phyloP scores from a whole-genome alignment of 2,888 invertebrate species.

The Pollenia labialis region DNA sequence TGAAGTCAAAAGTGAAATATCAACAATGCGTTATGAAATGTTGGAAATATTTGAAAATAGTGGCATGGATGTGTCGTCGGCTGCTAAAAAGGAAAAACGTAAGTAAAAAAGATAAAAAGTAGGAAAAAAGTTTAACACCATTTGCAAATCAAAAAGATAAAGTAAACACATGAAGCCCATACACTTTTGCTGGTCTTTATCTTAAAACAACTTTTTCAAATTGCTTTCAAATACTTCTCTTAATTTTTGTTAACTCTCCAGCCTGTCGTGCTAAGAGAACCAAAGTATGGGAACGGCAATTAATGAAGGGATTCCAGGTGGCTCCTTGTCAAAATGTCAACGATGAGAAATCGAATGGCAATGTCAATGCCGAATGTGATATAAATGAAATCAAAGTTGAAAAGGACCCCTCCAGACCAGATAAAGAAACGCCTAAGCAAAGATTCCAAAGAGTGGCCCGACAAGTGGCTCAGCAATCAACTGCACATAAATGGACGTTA shows the following conservation, averaged over 20 bases:
- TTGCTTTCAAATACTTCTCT: background rate
- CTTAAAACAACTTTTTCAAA: background rate
- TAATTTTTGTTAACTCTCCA: conserved; percentile 77
- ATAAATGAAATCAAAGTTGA: conserved; percentile 82
- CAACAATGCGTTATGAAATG: conserved; percentile 95
- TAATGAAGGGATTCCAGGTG: conserved; percentile 95
- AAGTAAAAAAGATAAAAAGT: conserved; percentile 76
- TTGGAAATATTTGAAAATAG: conserved; percentile 94
- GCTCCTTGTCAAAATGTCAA: conserved; percentile 87
- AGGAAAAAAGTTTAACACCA: background rate
- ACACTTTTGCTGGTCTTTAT: too few relatives aligned
- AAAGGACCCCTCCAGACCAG: conserved; percentile 77
- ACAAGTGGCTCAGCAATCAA: conserved; percentile 89
- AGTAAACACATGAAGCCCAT: too few relatives aligned
- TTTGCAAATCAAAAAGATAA: too few relatives aligned
- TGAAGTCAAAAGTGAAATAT: conserved; percentile 97
- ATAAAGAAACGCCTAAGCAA: conserved; percentile 85
- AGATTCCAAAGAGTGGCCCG: conserved; percentile 90
- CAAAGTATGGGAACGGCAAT: conserved; percentile 93
- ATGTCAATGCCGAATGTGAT: conserved; percentile 81
- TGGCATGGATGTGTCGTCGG: conserved; percentile 92
- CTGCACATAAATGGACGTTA: conserved; percentile 90
- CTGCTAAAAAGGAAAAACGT: conserved; percentile 91
- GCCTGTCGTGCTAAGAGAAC: conserved; percentile 91
- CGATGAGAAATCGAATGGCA: conserved; percentile 85